Evolutionary conservation across 2,888 invertebrate genomes (phyloP), one percentile per base, ranked within the genome.

Genomic region (Drosophila fungiperda): DNA sequence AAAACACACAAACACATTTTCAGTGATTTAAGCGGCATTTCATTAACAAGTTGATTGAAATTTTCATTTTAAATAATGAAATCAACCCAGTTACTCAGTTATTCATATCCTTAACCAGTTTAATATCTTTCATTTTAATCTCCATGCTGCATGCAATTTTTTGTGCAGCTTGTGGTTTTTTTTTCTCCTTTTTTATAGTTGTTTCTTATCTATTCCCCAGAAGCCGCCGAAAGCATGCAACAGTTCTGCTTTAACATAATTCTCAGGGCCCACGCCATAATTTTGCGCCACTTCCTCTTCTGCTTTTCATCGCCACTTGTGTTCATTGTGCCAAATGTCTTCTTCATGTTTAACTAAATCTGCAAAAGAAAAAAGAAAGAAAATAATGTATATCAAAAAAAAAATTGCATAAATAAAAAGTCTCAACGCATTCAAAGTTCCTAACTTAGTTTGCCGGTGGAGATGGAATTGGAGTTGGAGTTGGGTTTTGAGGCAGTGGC

Each of bases 31-130:
- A 45, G 17, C 53, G 58, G 33, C 50, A 45, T 66, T 78, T 66
- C 60, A 68, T 73, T 68, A 83, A 75, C 85, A 82, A 89, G 71
- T 74, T 84, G 80, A 79, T 87, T 87, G 78, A 68, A 73, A 77
- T 73, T 74, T 67, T 7, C 68, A 73, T 72, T 76, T 29, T 42
- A 60, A 58, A 40, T 17, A 54, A 68, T 59, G 52, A 38, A 70
- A 74, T 50, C 42, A 68, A 68, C 17, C 49, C 64, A 68, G 70
- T 62, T 62, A 59, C 35, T 48, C 29, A 60, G 50, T n/a, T 32
- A 32, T 17, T 26, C 11, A 32, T 54, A 40, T 55, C 17, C 23
- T 17, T 45, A 88, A 86, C 83, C 83, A 63, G 87, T 88, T 83
- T 70, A 11, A 48, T 66, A 82, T 78, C 78, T 36, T 32, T 26